Evolutionary conservation across 2,888 invertebrate genomes (phyloP), one percentile per base, ranked within the genome.

Genomic region (Plagiodera versicolora): DNA sequence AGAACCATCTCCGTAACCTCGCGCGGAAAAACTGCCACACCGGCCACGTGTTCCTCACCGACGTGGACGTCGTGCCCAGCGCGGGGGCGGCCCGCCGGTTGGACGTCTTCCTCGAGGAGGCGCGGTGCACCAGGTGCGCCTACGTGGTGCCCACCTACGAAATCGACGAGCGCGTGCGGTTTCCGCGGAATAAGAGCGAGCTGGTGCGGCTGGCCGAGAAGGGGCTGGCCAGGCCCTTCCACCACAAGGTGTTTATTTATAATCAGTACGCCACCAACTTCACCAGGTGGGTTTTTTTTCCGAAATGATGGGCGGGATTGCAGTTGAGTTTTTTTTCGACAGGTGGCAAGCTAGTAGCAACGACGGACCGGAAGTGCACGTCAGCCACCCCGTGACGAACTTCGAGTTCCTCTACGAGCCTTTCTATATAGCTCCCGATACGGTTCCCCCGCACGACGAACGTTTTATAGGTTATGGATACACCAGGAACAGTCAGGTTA

Each of bases 251-350:
- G 63, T 95, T 95, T 79, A 92, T 94, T 71, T 92, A 92, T 78
- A 95, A 95, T 78, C 95, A 95, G 79, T 94, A 87, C 74, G 94
- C 95, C 5, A 95, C 94, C 0, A 95, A 95, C 80, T 94, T 94
- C 79, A 87, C 92, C 35, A 89, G 88, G 93, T 92, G 75, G 83
- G 61, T 59, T 24, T 24, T 24, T 24, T 24, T 24, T 24, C 6
- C 24, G n/a, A n/a, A n/a, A n/a, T n/a, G n/a, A n/a, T n/a, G n/a
- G n/a, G n/a, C n/a, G n/a, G n/a, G n/a, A n/a, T n/a, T n/a, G n/a
- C n/a, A 24, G 24, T 5, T 24, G 3, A 24, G 6, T 5, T 5
- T 24, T 5, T 24, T 24, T 24, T 24, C 6, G 24, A 58, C 71
- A 83, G 81, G 71, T 89, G 89, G 87, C 84, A 86, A 63, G 83